phyloP scores from a whole-genome alignment of 2,113 vertebrate species.

The Orientallactaga bullata region DNA sequence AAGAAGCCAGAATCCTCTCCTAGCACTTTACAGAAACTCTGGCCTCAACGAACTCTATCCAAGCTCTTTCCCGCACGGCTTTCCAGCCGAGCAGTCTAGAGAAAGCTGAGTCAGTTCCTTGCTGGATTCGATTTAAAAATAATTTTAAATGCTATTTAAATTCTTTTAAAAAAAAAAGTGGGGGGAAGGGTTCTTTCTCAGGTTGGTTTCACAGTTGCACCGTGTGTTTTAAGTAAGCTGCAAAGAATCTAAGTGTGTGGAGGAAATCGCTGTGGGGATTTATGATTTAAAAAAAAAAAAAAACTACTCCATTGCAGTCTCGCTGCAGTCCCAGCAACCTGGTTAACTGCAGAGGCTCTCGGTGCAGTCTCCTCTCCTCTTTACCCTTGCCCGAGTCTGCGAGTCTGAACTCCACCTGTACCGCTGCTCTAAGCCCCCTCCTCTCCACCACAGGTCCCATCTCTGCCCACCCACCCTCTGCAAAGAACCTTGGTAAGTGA shows the following conservation, averaged over 20 bases:
- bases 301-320: constrained; percentile 85
- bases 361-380: constrained; percentile 6
- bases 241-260: constrained; percentile 55
- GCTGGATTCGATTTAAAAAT: not conserved
- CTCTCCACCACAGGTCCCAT: not conserved
- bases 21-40: constrained; percentile 72
- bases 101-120: constrained; percentile 75
- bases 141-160: not conserved
- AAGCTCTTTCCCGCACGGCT: constrained; percentile 48
- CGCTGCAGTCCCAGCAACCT: constrained; percentile 85
- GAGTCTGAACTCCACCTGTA: not conserved
- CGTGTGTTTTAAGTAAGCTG: constrained; percentile 14
- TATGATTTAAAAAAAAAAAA: not conserved
- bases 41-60: constrained; percentile 70
- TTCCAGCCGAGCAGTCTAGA: not conserved
- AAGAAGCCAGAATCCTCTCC: not conserved
- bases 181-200: not conserved
- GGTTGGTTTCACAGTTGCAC: not conserved
- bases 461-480: constrained; percentile 31
- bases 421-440: not conserved
- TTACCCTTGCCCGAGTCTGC: constrained; percentile 24
- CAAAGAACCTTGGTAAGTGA: constrained; percentile 53
- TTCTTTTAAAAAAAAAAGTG: not conserved
- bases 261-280: not conserved
- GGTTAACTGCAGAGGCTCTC: constrained; percentile 82